These are phyloP conservation scores for Pollenia griseotomentosa DNA, from an alignment of 2,888 invertebrate genomes.

Conservation along the genomic window DNA sequence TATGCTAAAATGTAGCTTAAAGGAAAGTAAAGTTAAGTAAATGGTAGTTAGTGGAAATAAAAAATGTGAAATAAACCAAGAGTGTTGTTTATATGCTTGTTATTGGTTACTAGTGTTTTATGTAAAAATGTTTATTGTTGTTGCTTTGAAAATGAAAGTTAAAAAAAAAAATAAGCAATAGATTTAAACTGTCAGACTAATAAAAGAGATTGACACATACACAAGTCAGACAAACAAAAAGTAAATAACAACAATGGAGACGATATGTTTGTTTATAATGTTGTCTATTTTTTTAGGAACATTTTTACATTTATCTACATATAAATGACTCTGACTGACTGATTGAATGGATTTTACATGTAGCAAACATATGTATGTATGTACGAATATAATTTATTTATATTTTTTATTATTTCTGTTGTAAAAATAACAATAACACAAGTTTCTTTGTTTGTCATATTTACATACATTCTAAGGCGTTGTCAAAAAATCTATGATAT, in stretches of 20 bases:
- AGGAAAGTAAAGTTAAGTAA: neutral
- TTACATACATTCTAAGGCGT: slow-evolving; percentile 93
- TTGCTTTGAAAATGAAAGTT: slow-evolving; percentile 53
- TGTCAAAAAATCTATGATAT: slow-evolving; percentile 92
- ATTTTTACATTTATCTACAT: slow-evolving; percentile 37
- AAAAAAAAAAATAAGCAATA: slow-evolving; percentile 26
- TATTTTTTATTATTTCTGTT: slow-evolving; percentile 26
- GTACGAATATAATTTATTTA: neutral
- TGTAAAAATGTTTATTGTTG: slow-evolving; percentile 13
- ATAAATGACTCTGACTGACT: slow-evolving; percentile 43
- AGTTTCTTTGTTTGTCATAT: slow-evolving; percentile 76
- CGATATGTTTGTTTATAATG: slow-evolving; percentile 36
- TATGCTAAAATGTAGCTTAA: slow-evolving; percentile 3
- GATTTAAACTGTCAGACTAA: slow-evolving; percentile 31
- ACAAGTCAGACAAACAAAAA: slow-evolving; percentile 9
- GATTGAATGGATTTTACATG: slow-evolving; percentile 60
- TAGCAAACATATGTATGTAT: neutral
- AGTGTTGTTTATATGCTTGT: neutral
- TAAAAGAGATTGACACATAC: slow-evolving; percentile 36
- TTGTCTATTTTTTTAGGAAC: slow-evolving; percentile 27
- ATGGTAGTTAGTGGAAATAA: neutral
- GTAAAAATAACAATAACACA: slow-evolving; percentile 16
- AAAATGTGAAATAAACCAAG: neutral
- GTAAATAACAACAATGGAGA: slow-evolving; percentile 30
- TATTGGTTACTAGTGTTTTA: slow-evolving; percentile 27